Base-by-base conservation (phyloP, 2,888 invertebrate genomes). In the Aspidiotus destructor region DNA sequence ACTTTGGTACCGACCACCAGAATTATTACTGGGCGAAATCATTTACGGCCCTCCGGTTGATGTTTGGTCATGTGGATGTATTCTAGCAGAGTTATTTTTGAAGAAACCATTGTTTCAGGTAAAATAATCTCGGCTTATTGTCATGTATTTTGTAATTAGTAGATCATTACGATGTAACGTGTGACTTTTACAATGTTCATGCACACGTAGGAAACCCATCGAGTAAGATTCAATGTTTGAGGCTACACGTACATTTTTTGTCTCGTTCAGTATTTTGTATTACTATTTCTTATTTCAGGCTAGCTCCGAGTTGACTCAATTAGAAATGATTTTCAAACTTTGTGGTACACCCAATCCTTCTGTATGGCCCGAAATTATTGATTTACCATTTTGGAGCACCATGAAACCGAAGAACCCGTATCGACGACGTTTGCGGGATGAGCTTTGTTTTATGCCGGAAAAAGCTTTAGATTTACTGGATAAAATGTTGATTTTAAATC, bases 41-140 rank as follows among this genome's bases (percentile, higher is more conserved):
- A 84, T 88, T 71, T 99, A 99, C 77, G 97, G 97, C 0, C 94
- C 98, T 0, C 89, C 96, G 0, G 94, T 99, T 71, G 99, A 99
- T 79, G 93, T 99, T 8, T 99, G 99, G 99, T 97, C 96, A 76
- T 96, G 96, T 80, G 99, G 99, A 75, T 99, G 99, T 77, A 99
- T 99, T 74, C 83, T 99, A 62, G 99, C 97, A 10, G 99, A 99
- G 81, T 82, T 99, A 71, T 99, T 99, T 80, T 84, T 87, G 60
- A 95, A 95, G 76, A 91, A 92, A 75, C 97, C 99, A 0, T 83
- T 99, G 60, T 99, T 99, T 79, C 94, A 92, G 83, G 94, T 91
- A 74, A 78, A 10, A 57, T 55, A 16, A n/a, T 17, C 40, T 8
- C n/a, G 9, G n/a, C 17, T 52, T 62, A 15, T 5, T 48, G 6